These are phyloP conservation scores for Tricholaema leucomelas DNA, from an alignment of 2,113 vertebrate genomes.

Conservation along the genomic window DNA sequence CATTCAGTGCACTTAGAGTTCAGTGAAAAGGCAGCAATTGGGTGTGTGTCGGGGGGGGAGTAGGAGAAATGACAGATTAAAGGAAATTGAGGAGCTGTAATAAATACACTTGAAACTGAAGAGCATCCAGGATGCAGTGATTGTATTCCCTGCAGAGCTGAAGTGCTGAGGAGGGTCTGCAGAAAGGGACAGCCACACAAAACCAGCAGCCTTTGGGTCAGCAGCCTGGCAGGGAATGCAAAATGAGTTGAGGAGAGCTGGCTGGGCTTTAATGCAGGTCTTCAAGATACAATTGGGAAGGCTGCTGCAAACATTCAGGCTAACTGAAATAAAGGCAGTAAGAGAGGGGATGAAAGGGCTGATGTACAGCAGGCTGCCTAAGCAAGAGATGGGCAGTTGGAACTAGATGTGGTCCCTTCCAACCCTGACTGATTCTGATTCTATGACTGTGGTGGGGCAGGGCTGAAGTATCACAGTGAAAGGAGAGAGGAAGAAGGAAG, in stretches of 20 bases:
- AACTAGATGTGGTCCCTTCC: no score
- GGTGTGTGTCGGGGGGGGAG: background rate
- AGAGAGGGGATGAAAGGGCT: background rate
- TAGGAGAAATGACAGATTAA: conserved; percentile 26
- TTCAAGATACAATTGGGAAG: background rate
- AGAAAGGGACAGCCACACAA: background rate
- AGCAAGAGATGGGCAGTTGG: background rate
- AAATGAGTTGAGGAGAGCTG: background rate
- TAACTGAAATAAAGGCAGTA: background rate
- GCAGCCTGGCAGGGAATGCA: background rate
- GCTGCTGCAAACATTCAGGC: background rate
- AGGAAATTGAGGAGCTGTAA: conserved; percentile 47
- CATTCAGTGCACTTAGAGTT: background rate
- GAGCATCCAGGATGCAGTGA: background rate
- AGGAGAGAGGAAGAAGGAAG: background rate
- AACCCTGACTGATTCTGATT: no score
- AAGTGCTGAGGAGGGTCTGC: conserved; percentile 11
- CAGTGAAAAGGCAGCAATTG: background rate
- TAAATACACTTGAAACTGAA: conserved; percentile 56
- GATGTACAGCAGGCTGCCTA: background rate
- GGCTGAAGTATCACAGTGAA: background rate
- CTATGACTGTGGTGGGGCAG: background rate
- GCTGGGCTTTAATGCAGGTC: background rate
- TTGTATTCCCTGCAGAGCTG: conserved; percentile 39
- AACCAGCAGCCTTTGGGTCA: background rate